Percentiles rank a stretch among this genome's conserved stretches.
Evolutionary conservation across 2,888 invertebrate species (phyloP).

Genomic region (Teinopalpus imperialis): DNA sequence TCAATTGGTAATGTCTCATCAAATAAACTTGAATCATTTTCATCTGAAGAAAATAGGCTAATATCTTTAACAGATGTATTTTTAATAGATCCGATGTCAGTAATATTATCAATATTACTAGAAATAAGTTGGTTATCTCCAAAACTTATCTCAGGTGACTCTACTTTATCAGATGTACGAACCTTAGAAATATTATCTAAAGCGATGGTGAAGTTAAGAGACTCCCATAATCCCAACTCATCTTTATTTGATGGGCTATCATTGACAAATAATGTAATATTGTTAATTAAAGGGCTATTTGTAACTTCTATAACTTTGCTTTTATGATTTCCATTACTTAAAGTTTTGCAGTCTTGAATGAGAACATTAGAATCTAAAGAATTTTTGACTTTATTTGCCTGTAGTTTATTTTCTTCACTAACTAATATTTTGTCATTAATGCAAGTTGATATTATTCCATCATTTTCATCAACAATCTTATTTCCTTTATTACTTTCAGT

Average conservation of each 20-base stretch:
- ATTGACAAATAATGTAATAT: not conserved
- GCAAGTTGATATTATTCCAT: not conserved
- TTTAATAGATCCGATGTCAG: conserved; percentile 36
- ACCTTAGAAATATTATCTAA: conserved; percentile 55
- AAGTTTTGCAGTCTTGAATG: not conserved
- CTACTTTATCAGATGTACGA: conserved; percentile 44
- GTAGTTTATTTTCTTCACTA: not conserved
- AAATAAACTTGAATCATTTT: conserved; percentile 79
- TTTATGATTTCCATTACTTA: not conserved
- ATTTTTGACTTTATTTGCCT: not conserved
- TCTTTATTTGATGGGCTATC: conserved; percentile 24
- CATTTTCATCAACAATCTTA: not conserved
- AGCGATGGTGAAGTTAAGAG: conserved; percentile 58
- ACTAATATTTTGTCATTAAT: not conserved
- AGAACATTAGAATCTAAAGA: not conserved
- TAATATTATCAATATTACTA: conserved; percentile 26
- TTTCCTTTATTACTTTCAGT: not conserved
- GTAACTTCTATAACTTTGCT: conserved; percentile 7
- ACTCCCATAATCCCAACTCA: conserved; percentile 59
- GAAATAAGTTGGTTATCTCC: conserved; percentile 47
- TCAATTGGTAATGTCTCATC: conserved; percentile 82
- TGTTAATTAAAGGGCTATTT: conserved; percentile 16
- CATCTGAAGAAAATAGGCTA: conserved; percentile 71
- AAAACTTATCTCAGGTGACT: conserved; percentile 65
- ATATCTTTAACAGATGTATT: conserved; percentile 51